Percentiles rank a stretch among this genome's conserved stretches.
Conservation (phyloP, 2,888 invertebrate species). For the Diadegma fenestrale region DNA sequence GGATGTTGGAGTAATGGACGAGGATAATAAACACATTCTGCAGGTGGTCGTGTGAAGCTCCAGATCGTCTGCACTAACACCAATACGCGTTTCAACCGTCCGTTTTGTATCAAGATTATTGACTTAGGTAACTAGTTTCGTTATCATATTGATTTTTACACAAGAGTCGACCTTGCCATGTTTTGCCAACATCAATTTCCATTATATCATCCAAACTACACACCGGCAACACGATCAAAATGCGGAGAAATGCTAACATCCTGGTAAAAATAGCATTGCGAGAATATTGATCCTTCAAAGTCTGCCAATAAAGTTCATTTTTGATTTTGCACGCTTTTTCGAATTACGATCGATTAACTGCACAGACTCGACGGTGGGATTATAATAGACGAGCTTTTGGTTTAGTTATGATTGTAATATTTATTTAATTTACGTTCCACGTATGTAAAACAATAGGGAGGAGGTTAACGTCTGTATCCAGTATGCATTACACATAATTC, state of each 20-base stretch:
- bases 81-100: neutral
- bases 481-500: conserved; percentile 77
- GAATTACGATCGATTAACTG: neutral
- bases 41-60: neutral
- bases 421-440: conserved; percentile 50
- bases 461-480: conserved; percentile 74
- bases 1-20: conserved; percentile 10
- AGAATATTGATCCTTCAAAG: neutral
- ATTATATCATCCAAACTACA: neutral
- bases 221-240: neutral
- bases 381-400: neutral
- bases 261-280: neutral
- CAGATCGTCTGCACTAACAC: neutral
- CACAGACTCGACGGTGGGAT: neutral
- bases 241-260: neutral
- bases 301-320: neutral
- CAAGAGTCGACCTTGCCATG: neutral
- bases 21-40: conserved; percentile 14
- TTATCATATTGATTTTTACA: neutral
- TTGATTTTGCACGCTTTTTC: neutral
- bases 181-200: neutral
- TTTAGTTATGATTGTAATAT: conserved; percentile 54
- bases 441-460: conserved; percentile 36
- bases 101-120: conserved; percentile 9
- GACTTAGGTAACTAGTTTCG: neutral